Evolutionary conservation across 2,888 invertebrate species (phyloP).

Genomic region (Nycteola revayana): DNA sequence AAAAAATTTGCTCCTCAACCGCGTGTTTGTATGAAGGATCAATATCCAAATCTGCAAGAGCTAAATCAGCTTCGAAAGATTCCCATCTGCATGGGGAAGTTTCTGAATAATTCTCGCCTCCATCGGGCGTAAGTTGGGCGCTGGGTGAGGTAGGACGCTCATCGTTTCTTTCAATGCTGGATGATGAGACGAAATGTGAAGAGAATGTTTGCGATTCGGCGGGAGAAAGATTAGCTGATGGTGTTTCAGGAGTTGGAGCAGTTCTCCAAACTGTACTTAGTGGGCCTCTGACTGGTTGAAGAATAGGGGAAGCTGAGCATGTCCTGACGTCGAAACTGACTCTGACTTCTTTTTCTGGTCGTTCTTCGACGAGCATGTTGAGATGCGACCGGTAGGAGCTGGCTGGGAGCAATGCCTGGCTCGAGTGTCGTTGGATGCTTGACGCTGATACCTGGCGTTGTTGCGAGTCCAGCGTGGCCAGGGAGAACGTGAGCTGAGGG

Average conservation of each 20-base stretch:
- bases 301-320: constrained; percentile 56
- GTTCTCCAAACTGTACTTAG: constrained; percentile 72
- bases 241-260: constrained; percentile 85
- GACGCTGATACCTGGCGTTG: constrained; percentile 85
- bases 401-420: constrained; percentile 71
- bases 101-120: constrained; percentile 68
- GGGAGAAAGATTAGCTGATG: constrained; percentile 84
- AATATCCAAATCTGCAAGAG: constrained; percentile 82
- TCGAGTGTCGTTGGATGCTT: constrained; percentile 73
- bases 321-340: constrained; percentile 73
- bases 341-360: constrained; percentile 70
- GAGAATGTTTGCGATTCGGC: constrained; percentile 84
- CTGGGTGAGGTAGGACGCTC: constrained; percentile 78
- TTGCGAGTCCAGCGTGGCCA: constrained; percentile 82
- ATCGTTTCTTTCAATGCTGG: constrained; percentile 71
- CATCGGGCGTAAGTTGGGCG: constrained; percentile 82
- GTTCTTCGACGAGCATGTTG: constrained; percentile 74
- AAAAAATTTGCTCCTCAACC: constrained; percentile 83
- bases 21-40: constrained; percentile 84
- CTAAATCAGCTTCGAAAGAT: constrained; percentile 83
- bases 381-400: constrained; percentile 76
- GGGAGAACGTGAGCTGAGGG: constrained; percentile 84
- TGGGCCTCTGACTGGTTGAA: constrained; percentile 67
- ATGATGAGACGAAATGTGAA: constrained; percentile 82
- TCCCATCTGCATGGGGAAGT: constrained; percentile 82